Base-by-base conservation (phyloP, 2,797 vertebrate genomes). In the Toxotes lorentzi region DNA sequence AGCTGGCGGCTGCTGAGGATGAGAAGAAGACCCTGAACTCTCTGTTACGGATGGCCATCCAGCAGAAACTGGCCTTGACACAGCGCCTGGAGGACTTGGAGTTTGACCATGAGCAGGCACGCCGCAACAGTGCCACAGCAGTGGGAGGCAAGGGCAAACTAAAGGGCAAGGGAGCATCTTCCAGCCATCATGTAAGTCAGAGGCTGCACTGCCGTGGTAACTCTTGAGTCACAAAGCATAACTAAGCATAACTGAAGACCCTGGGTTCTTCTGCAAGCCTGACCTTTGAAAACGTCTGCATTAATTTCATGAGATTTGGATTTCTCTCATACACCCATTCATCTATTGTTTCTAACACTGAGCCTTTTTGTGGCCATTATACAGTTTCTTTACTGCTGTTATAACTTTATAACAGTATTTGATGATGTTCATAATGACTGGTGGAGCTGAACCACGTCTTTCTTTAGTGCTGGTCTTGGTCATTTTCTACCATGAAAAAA, bases 1-100 rank as follows among this genome's bases (percentile, higher is more conserved):
- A 99, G 88, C 96, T 99, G 50, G 92, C 95, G 4, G 98, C 98
- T 0, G 98, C 98, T 0, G 98, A 99, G 91, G 98, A 99, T 1
- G 98, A 99, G 91, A 99, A 99, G 96, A 99, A 99, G 94, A 99
- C 98, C 0, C 92, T 99, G 82, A 99, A 99, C 88, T 99, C 98
- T 1, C 88, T 99, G 90, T 91, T 99, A n/a, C 97, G 98, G 11
- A 99, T 99, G 98, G 98, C 98, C 78, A 99, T 99, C 91, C 98
- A 99, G 93, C 98, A 99, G 95, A 99, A 99, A 92, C 94, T 99
- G 86, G 98, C 98, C 0, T 91, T 99, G 79, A 99, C 98, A 4
- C 98, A 99, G 93, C 96, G 98, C 43, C 92, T 99, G 71, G 98
- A 99, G 88, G 97, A 99, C 82, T 82, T 99, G 78, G 98, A 99